Base-by-base conservation (phyloP, 2,113 vertebrate species). In the Mesitornis unicolor region DNA sequence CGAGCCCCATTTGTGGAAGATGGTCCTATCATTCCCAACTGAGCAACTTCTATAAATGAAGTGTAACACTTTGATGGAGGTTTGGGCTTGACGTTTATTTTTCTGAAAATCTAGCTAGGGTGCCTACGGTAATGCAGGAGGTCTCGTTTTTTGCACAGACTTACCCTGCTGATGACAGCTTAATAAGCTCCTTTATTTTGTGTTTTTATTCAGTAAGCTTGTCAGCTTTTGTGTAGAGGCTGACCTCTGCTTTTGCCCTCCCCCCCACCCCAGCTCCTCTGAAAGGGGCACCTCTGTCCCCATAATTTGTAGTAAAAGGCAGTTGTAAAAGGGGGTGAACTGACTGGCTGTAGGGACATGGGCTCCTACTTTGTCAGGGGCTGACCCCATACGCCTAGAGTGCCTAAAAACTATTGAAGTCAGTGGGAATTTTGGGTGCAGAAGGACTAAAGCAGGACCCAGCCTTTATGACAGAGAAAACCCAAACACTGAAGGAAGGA, bases 131-230 rank as follows among this genome's bases (percentile, higher is more conserved):
- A 61, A 57, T 64, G 87, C 68, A 57, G 60, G 87, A 92, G 78
- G 71, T 78, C 54, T 69, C 4, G n/a, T 64, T 53, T 59, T 97
- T 97, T 16, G 74, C 85, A 65, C 93, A 94, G 96, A 48, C 84
- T 96, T 93, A 96, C 73, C 64, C 86, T n/a, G 54, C 79, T 94
- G 96, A 93, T 95, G 96, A 96, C 90, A 90, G 94, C 96, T 97
- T 97, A 96, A 97, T 97, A 96, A 97, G 96, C 90, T 92, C 80
- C 89, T 97, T 94, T 95, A 96, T 96, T 97, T 97, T 94, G 95
- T 96, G 90, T 96, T 98, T 96, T 96, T 95, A 85, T 97, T 97
- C 96, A 91, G 65, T 75, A 87, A 92, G 94, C 95, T 97, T 97
- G 95, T 97, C 57, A 25, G 89, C 95, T 97, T 96, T 97, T 97